These are phyloP conservation scores for Bombus consobrinus DNA, from an alignment of 1,140 invertebrate genomes.

Conservation along the genomic window DNA sequence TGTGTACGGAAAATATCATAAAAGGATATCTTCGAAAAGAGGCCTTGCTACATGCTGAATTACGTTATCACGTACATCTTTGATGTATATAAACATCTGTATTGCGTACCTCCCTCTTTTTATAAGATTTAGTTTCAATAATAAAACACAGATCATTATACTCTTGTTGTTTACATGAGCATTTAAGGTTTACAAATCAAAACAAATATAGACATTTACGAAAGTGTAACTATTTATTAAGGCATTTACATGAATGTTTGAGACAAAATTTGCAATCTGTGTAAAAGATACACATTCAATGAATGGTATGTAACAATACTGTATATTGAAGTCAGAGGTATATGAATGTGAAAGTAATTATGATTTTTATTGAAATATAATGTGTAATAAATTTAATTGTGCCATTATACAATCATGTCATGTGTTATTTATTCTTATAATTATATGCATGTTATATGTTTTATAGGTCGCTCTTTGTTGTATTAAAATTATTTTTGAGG, in stretches of 20 bases:
- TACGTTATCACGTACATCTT: not conserved
- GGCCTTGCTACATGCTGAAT: not conserved
- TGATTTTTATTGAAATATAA: conserved; percentile 21
- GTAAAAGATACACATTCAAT: not conserved
- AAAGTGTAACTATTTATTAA: conserved; percentile 43
- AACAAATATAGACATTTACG: conserved; percentile 8
- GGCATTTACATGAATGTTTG: conserved; percentile 2
- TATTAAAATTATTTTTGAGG: conserved; percentile 36
- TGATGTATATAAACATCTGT: conserved; percentile 18
- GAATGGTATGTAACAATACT: not conserved
- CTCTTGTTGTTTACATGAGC: not conserved
- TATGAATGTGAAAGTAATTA: conserved; percentile 22
- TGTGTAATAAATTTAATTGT: conserved; percentile 37
- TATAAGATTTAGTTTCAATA: not conserved
- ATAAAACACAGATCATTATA: not conserved
- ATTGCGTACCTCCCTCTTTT: not conserved
- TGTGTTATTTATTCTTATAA: conserved; percentile 16
- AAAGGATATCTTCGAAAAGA: conserved; percentile 1
- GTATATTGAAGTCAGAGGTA: conserved; percentile 5
- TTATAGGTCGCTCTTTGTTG: conserved; percentile 5
- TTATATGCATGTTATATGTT: conserved; percentile 2
- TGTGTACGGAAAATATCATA: not conserved
- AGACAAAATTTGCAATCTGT: conserved; percentile 12
- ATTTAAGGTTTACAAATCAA: conserved; percentile 28
- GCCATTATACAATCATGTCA: not conserved